Conservation (phyloP, 2,113 vertebrate species). For the Raphicerus campestris region DNA sequence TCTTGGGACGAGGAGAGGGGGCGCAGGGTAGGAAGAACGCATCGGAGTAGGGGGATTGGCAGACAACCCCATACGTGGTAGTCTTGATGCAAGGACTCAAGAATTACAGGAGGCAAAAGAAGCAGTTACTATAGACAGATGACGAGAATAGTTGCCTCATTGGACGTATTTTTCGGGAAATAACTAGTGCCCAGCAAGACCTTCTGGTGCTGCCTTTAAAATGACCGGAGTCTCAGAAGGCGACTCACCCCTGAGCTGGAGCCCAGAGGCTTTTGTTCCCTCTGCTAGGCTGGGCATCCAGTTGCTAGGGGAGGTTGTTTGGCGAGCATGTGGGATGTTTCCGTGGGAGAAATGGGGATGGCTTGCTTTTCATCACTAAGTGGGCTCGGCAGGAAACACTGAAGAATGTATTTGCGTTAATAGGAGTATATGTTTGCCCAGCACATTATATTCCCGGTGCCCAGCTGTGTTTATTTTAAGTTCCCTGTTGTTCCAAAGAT, state of each 20-base stretch:
- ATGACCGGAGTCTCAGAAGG: neutral
- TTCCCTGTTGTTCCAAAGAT: slow-evolving; percentile 25
- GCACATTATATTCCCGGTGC: neutral
- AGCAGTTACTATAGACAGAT: neutral
- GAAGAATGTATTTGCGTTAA: slow-evolving; percentile 39
- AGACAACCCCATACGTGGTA: neutral
- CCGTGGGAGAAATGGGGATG: neutral
- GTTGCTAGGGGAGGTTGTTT: slow-evolving; percentile 11
- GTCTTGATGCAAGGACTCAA: neutral
- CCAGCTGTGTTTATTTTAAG: slow-evolving; percentile 71
- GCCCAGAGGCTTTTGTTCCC: neutral
- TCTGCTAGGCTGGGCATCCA: neutral
- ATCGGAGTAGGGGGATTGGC: neutral
- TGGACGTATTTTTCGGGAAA: neutral
- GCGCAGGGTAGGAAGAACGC: neutral
- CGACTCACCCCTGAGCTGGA: neutral
- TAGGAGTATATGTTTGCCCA: slow-evolving; percentile 45
- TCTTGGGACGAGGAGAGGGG: neutral
- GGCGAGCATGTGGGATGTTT: neutral
- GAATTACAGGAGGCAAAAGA: neutral
- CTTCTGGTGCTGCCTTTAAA: neutral
- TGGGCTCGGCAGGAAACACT: slow-evolving; percentile 52
- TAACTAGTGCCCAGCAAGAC: neutral
- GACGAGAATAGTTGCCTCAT: neutral
- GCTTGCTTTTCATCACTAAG: slow-evolving; percentile 47